A percentile compares a stretch with the other conserved stretches of the same genome.
Conservation (phyloP, 2,888 invertebrate genomes). For the Toxonevra muliebris region DNA sequence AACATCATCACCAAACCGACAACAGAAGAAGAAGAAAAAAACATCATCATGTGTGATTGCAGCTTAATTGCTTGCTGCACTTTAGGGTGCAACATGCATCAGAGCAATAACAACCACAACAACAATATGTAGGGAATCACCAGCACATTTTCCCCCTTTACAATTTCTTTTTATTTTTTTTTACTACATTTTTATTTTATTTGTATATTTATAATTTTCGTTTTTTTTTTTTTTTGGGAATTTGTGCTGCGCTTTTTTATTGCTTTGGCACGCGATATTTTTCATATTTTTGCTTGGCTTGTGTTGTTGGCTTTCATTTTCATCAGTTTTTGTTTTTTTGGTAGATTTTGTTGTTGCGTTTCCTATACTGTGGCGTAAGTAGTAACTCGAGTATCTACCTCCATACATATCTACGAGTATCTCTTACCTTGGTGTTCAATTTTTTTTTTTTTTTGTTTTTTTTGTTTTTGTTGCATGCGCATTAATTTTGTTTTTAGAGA, state of each 20-base stretch:
- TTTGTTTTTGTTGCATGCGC: too few species aligned
- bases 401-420: too few species aligned
- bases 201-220: background rate
- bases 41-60: constrained; percentile 16
- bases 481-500: too few species aligned
- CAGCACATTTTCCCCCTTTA: background rate
- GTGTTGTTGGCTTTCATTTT: too few species aligned
- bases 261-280: constrained; percentile 32
- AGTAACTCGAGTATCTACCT: too few species aligned
- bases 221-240: constrained; percentile 10
- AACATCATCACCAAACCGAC: too few species aligned
- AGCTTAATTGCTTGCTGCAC: constrained; percentile 14
- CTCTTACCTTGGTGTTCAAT: too few species aligned
- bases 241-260: constrained; percentile 26
- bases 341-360: too few species aligned
- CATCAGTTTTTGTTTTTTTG: too few species aligned
- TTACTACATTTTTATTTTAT: background rate
- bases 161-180: background rate
- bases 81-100: constrained; percentile 14
- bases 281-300: constrained; percentile 25
- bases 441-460: too few species aligned
- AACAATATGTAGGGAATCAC: background rate
- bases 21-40: too few species aligned
- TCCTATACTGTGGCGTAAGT: too few species aligned
- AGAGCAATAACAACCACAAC: constrained; percentile 3